Evolutionary conservation across 2,797 vertebrate species (phyloP).

Genomic region (Meda fulgida): DNA sequence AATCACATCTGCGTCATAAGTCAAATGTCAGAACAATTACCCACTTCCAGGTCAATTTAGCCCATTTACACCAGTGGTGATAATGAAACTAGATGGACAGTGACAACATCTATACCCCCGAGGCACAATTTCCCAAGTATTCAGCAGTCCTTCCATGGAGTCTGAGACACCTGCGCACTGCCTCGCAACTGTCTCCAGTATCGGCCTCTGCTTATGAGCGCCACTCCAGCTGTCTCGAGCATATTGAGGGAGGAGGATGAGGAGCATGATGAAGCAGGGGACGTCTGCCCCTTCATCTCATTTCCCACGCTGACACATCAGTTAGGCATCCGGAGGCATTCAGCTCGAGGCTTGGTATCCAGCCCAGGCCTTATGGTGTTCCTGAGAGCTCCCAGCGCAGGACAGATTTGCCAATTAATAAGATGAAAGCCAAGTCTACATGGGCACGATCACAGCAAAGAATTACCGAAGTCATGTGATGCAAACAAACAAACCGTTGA

Average conservation of each 20-base stretch:
- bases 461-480: slow-evolving; percentile 69
- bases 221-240: slow-evolving; percentile 47
- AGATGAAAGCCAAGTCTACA: slow-evolving; percentile 68
- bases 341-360: slow-evolving; percentile 45
- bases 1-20: not conserved
- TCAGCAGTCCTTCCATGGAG: slow-evolving; percentile 35
- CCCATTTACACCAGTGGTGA: slow-evolving; percentile 27
- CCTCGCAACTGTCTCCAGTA: slow-evolving; percentile 14
- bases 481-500: slow-evolving; percentile 67
- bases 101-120: slow-evolving; percentile 12
- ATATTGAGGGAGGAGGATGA: slow-evolving; percentile 47
- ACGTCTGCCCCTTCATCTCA: slow-evolving; percentile 51
- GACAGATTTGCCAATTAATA: slow-evolving; percentile 73
- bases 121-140: slow-evolving; percentile 53
- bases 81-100: slow-evolving; percentile 40
- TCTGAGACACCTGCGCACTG: slow-evolving; percentile 58
- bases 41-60: slow-evolving; percentile 10
- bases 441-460: slow-evolving; percentile 57
- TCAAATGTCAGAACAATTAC: slow-evolving; percentile 20
- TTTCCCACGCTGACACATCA: slow-evolving; percentile 53
- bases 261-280: slow-evolving; percentile 28
- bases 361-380: slow-evolving; percentile 55
- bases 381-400: slow-evolving; percentile 55
- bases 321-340: slow-evolving; percentile 47
- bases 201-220: slow-evolving; percentile 20